These are phyloP conservation scores for Nansenia antarctica DNA, from an alignment of 2,113 vertebrate species.

Conservation along the genomic window DNA sequence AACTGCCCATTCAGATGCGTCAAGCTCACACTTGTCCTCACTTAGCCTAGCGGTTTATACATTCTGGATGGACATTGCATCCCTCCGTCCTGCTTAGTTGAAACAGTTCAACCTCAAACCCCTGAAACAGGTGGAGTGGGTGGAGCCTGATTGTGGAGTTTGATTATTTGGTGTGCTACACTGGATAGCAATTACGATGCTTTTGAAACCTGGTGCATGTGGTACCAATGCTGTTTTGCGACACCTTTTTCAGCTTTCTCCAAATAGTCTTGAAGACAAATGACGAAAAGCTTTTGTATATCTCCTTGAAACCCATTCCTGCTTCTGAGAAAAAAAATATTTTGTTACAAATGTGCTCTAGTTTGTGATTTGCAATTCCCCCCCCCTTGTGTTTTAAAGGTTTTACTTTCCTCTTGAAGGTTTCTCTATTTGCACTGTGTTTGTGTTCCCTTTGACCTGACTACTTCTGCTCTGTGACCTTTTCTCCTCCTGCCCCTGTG, in stretches of 20 bases:
- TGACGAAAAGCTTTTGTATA: slow-evolving; percentile 27
- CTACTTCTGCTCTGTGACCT: slow-evolving; percentile 27
- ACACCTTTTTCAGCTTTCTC: background rate
- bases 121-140: background rate
- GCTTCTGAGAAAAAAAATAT: slow-evolving; percentile 39
- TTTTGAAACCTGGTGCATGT: slow-evolving; percentile 45
- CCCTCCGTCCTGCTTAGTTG: too few relatives aligned
- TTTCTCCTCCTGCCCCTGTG: slow-evolving; percentile 44
- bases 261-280: slow-evolving; percentile 29
- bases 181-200: slow-evolving; percentile 23
- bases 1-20: background rate
- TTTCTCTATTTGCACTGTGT: slow-evolving; percentile 38
- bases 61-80: background rate
- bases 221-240: slow-evolving; percentile 28
- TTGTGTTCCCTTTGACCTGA: slow-evolving; percentile 29
- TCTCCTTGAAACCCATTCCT: slow-evolving; percentile 3
- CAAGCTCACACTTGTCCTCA: background rate
- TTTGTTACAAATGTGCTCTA: slow-evolving; percentile 15
- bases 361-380: slow-evolving; percentile 26
- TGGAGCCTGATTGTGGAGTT: background rate
- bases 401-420: slow-evolving; percentile 23
- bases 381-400: slow-evolving; percentile 26
- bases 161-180: slow-evolving; percentile 11
- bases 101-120: background rate
- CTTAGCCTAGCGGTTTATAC: background rate